These are phyloP conservation scores for Periplaneta americana DNA, from an alignment of 1,140 invertebrate species.

Conservation along the genomic window DNA sequence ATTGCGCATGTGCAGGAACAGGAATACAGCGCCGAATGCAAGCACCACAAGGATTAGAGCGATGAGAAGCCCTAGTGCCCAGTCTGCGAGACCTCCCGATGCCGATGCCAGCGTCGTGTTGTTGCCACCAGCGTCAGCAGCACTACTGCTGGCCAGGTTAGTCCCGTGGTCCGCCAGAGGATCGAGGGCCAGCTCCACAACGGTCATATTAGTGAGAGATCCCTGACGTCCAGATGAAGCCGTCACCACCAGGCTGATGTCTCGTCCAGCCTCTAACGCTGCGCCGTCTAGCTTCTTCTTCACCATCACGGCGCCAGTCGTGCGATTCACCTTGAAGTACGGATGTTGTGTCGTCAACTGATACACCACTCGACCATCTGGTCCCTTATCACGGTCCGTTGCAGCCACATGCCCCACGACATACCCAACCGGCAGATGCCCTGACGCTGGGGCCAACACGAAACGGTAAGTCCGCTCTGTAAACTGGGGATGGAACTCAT, in stretches of 20 bases:
- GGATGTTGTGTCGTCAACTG: constrained; percentile 75
- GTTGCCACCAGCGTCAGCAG: constrained; percentile 17
- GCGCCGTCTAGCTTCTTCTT: constrained; percentile 66
- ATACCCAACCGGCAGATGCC: constrained; percentile 61
- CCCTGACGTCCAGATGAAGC: constrained; percentile 83
- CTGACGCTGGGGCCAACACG: constrained; percentile 53
- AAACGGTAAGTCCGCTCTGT: constrained; percentile 84
- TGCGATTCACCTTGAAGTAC: constrained; percentile 87
- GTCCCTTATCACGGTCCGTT: constrained; percentile 83
- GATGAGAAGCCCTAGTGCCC: constrained; percentile 81
- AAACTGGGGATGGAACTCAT: constrained; percentile 91
- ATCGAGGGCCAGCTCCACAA: constrained; percentile 79
- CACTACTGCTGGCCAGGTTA: constrained; percentile 45
- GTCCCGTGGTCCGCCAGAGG: constrained; percentile 51
- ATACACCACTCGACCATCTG: constrained; percentile 87
- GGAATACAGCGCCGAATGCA: constrained; percentile 71
- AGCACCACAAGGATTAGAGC: constrained; percentile 73
- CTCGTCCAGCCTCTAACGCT: constrained; percentile 54
- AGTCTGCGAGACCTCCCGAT: constrained; percentile 68
- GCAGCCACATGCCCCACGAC: constrained; percentile 83
- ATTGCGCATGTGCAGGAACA: constrained; percentile 79
- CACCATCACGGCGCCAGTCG: constrained; percentile 79
- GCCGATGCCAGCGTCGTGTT: constrained; percentile 40
- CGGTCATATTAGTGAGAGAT: constrained; percentile 77
- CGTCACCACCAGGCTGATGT: constrained; percentile 72